A percentile compares a stretch with the other conserved stretches of the same genome.
These are phyloP conservation scores for Anarrhichthys ocellatus DNA, from an alignment of 2,113 vertebrate species.

Conservation along the genomic window DNA sequence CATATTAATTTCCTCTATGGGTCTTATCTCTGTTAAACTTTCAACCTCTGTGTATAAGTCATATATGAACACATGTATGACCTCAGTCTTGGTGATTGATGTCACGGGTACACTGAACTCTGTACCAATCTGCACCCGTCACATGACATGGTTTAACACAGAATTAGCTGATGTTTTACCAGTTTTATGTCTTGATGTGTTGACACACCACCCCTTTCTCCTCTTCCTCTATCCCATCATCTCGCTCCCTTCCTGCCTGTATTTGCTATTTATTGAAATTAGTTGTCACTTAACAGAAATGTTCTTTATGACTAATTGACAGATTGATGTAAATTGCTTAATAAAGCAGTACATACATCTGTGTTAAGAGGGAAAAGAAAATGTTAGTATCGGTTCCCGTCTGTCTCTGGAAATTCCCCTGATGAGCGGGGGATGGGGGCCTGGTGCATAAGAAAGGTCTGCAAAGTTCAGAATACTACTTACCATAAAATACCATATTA, in stretches of 20 bases:
- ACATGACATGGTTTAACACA: neutral
- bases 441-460: slow-evolving; percentile 21
- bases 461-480: slow-evolving; percentile 6
- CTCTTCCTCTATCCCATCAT: too few species aligned
- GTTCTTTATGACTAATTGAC: neutral
- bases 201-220: neutral
- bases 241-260: neutral
- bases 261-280: neutral
- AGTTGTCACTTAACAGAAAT: neutral
- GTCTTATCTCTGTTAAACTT: slow-evolving; percentile 21
- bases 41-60: neutral
- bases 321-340: neutral
- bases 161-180: neutral
- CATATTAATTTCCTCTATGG: neutral
- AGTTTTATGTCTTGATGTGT: neutral
- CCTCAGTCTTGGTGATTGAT: neutral
- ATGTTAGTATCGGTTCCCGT: slow-evolving; percentile 6
- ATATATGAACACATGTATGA: slow-evolving; percentile 12
- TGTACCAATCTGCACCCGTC: neutral
- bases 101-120: neutral
- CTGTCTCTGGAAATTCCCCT: too few species aligned
- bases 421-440: neutral
- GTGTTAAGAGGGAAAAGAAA: neutral
- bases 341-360: neutral
- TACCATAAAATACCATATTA: neutral